A percentile compares a stretch with the other conserved stretches of the same genome.
Conservation (phyloP, 1,140 invertebrate genomes). For the Plodia interpunctella region DNA sequence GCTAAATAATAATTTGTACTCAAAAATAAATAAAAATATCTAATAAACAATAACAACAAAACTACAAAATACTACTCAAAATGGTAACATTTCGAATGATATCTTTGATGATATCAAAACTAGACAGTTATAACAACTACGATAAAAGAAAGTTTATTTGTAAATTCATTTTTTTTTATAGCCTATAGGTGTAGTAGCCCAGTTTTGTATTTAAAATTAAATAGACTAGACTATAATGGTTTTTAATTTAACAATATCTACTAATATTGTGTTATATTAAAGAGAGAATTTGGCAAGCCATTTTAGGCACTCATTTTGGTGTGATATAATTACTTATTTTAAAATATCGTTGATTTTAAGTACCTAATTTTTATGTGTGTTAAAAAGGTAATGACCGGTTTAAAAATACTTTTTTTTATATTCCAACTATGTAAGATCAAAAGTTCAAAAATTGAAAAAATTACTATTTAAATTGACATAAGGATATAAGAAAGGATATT, state of each 20-base stretch:
- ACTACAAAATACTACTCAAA: background rate
- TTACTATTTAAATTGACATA: too few relatives aligned
- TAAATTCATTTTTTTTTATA: too few relatives aligned
- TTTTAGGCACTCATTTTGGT: background rate
- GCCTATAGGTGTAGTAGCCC: too few relatives aligned
- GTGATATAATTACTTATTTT: background rate
- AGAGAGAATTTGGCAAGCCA: slow-evolving; percentile 4
- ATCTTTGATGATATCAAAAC: background rate
- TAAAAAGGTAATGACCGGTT: too few relatives aligned
- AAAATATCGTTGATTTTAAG: background rate
- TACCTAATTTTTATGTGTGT: too few relatives aligned
- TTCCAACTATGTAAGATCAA: too few relatives aligned
- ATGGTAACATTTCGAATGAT: background rate
- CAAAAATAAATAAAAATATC: background rate
- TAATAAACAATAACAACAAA: background rate
- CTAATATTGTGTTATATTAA: background rate
- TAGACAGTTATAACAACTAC: background rate
- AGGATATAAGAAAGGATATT: too few relatives aligned
- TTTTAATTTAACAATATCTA: background rate
- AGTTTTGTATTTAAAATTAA: background rate
- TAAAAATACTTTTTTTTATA: too few relatives aligned
- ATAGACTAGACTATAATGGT: background rate
- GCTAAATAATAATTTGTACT: background rate
- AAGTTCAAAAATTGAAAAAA: too few relatives aligned
- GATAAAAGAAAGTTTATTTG: too few relatives aligned